phyloP scores from a whole-genome alignment of 2,113 vertebrate genomes.

The Sapajus apella region DNA sequence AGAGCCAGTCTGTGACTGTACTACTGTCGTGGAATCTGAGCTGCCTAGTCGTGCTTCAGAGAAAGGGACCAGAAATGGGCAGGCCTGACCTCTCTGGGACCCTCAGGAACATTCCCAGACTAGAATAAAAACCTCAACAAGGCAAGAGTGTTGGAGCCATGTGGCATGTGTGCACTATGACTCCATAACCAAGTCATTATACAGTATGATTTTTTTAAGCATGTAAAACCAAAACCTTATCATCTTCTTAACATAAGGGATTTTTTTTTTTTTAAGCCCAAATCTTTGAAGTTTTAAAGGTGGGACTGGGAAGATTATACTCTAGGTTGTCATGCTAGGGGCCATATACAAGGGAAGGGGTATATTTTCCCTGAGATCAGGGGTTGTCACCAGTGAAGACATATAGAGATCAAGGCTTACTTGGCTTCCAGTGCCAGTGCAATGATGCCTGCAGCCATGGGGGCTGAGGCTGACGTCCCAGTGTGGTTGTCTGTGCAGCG shows the following conservation, averaged over 20 bases:
- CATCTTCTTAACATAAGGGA: neutral
- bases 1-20: neutral
- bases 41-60: neutral
- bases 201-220: constrained; percentile 27
- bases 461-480: constrained; percentile 97
- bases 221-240: neutral
- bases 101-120: constrained; percentile 51
- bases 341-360: neutral
- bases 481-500: constrained; percentile 99
- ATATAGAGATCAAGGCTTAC: constrained; percentile 88
- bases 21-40: neutral
- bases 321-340: neutral
- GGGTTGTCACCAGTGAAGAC: constrained; percentile 52
- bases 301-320: neutral
- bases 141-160: constrained; percentile 21
- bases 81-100: neutral
- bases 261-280: neutral
- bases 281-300: neutral
- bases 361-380: neutral
- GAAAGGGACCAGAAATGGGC: neutral
- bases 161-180: neutral
- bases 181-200: constrained; percentile 38
- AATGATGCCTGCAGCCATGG: constrained; percentile 99
- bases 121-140: constrained; percentile 54
- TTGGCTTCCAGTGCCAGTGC: constrained; percentile 98